Percentiles rank a stretch among this genome's conserved stretches.
Evolutionary conservation across 2,888 invertebrate species (phyloP).

Genomic region (Dynastes maya): DNA sequence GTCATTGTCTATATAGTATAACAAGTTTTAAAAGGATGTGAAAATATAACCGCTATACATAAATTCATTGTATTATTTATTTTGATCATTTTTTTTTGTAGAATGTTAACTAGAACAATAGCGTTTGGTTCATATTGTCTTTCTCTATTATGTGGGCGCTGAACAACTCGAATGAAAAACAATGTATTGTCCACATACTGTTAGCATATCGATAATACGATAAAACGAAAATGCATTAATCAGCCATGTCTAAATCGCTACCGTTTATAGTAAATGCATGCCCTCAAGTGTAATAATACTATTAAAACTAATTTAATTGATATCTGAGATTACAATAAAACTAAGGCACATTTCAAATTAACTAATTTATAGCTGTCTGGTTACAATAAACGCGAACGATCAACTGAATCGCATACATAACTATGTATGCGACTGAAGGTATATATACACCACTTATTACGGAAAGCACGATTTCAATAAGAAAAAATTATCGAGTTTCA

Average conservation of each 20-base stretch:
- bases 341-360: neutral
- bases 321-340: conserved; percentile 6
- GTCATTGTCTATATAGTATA: conserved; percentile 30
- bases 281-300: neutral
- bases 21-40: conserved; percentile 30
- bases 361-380: neutral
- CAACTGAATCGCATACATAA: too few relatives aligned
- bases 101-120: conserved; percentile 48
- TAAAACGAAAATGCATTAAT: conserved; percentile 33
- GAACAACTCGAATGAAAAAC: conserved; percentile 31
- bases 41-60: conserved; percentile 10
- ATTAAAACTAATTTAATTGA: neutral
- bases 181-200: conserved; percentile 28
- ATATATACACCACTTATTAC: neutral
- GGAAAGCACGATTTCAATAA: conserved; percentile 23
- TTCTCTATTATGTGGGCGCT: conserved; percentile 41
- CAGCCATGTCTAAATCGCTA: conserved; percentile 44
- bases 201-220: conserved; percentile 29
- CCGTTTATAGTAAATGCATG: conserved; percentile 34
- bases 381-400: neutral
- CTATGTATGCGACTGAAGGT: too few relatives aligned
- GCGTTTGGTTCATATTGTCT: conserved; percentile 46
- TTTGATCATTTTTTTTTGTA: conserved; percentile 42
- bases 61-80: conserved; percentile 45
- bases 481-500: conserved; percentile 35